A percentile compares a stretch with the other conserved stretches of the same genome.
Conservation (phyloP, 2,113 vertebrate species). For the Rutilus rutilus region DNA sequence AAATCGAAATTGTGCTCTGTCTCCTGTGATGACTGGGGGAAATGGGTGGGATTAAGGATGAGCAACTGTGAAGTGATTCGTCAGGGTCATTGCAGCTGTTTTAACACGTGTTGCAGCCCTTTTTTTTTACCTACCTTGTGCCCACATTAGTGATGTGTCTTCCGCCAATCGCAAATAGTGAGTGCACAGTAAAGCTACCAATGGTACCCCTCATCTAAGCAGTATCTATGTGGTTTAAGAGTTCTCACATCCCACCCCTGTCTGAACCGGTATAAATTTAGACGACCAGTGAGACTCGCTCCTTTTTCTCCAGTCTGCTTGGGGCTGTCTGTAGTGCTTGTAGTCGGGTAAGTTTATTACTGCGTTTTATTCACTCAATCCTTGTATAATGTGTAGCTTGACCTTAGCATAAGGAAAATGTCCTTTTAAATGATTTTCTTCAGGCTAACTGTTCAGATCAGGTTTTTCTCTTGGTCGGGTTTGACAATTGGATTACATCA, state of each 20-base stretch:
- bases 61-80: constrained; percentile 14
- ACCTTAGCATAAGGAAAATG: too few species aligned
- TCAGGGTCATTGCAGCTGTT: constrained; percentile 63
- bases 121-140: not conserved
- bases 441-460: not conserved
- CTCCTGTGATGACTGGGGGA: not conserved
- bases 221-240: constrained; percentile 42
- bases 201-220: constrained; percentile 62
- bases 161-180: constrained; percentile 62
- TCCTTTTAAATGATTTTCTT: not conserved
- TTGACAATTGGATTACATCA: not conserved
- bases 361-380: not conserved
- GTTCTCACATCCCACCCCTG: constrained; percentile 49
- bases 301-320: constrained; percentile 70
- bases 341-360: constrained; percentile 33
- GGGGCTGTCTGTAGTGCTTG: constrained; percentile 26
- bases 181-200: constrained; percentile 60
- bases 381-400: too few species aligned
- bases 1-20: constrained; percentile 56
- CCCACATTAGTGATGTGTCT: constrained; percentile 43
- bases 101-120: constrained; percentile 50
- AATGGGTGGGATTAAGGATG: not conserved
- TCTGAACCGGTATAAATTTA: constrained; percentile 71
- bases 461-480: not conserved
- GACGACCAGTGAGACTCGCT: constrained; percentile 56